These are phyloP conservation scores for Heliconius ismenius DNA, from an alignment of 2,888 invertebrate species.

Conservation along the genomic window DNA sequence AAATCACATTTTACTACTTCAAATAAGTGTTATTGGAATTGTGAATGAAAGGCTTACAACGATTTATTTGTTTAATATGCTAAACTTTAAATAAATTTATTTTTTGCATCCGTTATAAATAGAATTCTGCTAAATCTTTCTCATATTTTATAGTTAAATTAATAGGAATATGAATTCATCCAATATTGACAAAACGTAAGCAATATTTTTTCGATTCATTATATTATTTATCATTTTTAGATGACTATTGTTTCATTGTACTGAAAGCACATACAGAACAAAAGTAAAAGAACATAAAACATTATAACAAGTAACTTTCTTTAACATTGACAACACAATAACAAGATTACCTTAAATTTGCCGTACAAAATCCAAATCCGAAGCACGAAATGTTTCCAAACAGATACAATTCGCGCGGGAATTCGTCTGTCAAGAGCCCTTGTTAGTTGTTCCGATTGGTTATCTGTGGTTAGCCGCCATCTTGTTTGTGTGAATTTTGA, in stretches of 20 bases:
- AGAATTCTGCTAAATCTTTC: not conserved
- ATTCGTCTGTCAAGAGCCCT: constrained; percentile 35
- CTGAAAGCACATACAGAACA: not conserved
- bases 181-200: no score
- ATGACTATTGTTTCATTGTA: not conserved
- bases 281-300: not conserved
- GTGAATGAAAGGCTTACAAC: not conserved
- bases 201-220: not conserved
- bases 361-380: constrained; percentile 20
- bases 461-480: constrained; percentile 40
- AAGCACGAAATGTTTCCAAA: constrained; percentile 33
- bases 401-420: constrained; percentile 38
- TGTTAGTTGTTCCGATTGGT: constrained; percentile 42
- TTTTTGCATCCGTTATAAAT: not conserved
- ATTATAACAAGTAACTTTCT: not conserved
- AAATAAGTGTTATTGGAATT: constrained; percentile 9
- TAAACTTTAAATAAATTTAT: not conserved
- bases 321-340: constrained; percentile 19
- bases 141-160: no score
- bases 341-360: constrained; percentile 28
- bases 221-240: not conserved
- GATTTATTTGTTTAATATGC: not conserved
- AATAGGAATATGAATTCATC: no score
- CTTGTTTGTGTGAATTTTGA: constrained; percentile 39
- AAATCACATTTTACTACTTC: constrained; percentile 11